These are phyloP conservation scores for Allacma fusca DNA, from an alignment of 2,888 invertebrate species.

Conservation along the genomic window DNA sequence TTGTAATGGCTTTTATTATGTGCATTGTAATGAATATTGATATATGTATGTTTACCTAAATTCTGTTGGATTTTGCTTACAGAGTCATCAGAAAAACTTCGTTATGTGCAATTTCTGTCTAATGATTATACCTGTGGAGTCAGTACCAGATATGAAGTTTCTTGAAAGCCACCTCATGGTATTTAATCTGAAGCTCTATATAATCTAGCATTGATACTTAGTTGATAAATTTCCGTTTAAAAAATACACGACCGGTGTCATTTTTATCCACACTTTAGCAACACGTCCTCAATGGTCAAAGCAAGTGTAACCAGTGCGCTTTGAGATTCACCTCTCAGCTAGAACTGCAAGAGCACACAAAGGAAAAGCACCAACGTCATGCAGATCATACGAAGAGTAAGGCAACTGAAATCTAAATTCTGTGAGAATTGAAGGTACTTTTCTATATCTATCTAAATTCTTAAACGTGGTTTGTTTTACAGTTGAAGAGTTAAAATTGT, in stretches of 20 bases:
- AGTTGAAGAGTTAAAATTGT: conserved; percentile 35
- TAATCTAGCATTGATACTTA: not conserved
- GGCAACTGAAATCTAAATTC: no score
- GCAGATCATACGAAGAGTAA: conserved; percentile 31
- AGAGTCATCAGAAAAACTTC: conserved; percentile 36
- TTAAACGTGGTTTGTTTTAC: not conserved
- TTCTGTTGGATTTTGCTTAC: not conserved
- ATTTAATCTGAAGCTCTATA: not conserved
- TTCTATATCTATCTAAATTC: no score
- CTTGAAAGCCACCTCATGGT: conserved; percentile 34
- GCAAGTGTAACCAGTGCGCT: conserved; percentile 26
- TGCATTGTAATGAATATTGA: not conserved
- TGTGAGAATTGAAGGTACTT: no score
- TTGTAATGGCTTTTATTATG: no score
- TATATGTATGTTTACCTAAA: not conserved
- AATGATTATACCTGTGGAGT: conserved; percentile 30
- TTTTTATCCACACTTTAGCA: conserved; percentile 24
- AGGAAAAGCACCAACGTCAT: conserved; percentile 31
- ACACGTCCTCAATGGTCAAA: conserved; percentile 13
- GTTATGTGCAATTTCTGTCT: conserved; percentile 42
- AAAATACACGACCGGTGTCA: no score
- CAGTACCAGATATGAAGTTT: conserved; percentile 32
- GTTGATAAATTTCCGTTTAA: not conserved
- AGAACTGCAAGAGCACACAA: conserved; percentile 15
- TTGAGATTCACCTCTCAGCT: conserved; percentile 1